Base-by-base conservation (phyloP, 2,888 invertebrate species). In the Congeria kusceri region DNA sequence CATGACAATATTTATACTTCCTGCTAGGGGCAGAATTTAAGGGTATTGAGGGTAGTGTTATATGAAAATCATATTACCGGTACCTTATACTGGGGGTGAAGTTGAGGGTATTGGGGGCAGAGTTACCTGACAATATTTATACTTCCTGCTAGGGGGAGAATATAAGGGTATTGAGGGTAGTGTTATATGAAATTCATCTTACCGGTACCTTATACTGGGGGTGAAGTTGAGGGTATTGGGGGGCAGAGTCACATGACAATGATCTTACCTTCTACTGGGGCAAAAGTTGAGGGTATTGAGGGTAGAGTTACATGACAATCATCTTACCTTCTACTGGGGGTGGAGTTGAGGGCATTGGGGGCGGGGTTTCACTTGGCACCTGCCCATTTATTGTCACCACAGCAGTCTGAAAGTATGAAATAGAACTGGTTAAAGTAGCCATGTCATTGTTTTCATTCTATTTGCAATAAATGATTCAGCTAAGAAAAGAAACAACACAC, bases 321-420 rank as follows among this genome's bases (percentile, higher is more conserved):
- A 67, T 15, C 44, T 18, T 67, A 65, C 65, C 67, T 56, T 79
- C 79, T 27, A 15, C 69, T 2, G 70, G 63, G 7, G 75, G 79
- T 0, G 63, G 71, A 11, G 61, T 25, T 18, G 75, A 58, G 0
- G 75, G 49, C 0, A 74, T 66, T 27, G 75, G 69, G 13, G 79
- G 79, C 5, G 79, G 79, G 27, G 79, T 66, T n/a, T 61, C 62
- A n/a, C 47, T 58, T 15, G 70, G 71, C 5, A 68, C 65, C 59
- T 75, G 70, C 61, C 53, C 53, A 53, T 53, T 20, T 25, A 53
- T 9, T 53, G 53, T 53, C 20, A 5, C 20, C 9, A 23, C 53
- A 53, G 53, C 23, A 20, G 2, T 20, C 53, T 53, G 53, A 9
- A 39, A 39, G 15, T 15, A 39, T 39, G 13, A 39, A 39, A 39